phyloP scores from a whole-genome alignment of 2,797 vertebrate genomes.

The Oryzias dopingdopingensis region DNA sequence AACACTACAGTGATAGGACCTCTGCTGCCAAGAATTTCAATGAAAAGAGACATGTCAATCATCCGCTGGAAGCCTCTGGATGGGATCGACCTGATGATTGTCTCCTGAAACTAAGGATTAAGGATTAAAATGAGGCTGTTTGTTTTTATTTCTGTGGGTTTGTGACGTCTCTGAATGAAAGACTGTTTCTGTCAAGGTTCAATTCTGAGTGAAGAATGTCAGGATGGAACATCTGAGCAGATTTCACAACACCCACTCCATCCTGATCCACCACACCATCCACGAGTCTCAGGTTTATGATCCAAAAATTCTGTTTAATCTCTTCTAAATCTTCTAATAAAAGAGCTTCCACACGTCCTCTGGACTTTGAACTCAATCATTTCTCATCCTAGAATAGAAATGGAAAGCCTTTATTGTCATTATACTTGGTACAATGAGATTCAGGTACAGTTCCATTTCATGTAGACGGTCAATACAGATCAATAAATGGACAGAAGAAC shows the following conservation, averaged over 20 bases:
- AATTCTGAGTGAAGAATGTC: not conserved
- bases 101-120: conserved; percentile 52
- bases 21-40: conserved; percentile 22
- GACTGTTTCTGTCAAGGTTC: not conserved
- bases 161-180: not conserved
- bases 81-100: conserved; percentile 12
- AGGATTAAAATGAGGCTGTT: conserved; percentile 52
- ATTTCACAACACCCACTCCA: not conserved
- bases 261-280: not conserved
- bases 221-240: not conserved
- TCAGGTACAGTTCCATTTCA: too few relatives aligned
- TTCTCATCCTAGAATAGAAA: too few relatives aligned
- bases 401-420: too few relatives aligned
- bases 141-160: not conserved
- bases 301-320: too few relatives aligned
- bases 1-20: conserved; percentile 34
- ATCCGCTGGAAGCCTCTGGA: conserved; percentile 21
- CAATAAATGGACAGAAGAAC: too few relatives aligned
- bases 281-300: too few relatives aligned
- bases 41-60: conserved; percentile 11
- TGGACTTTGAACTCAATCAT: too few relatives aligned
- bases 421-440: too few relatives aligned
- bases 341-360: too few relatives aligned
- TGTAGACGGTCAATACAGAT: too few relatives aligned
- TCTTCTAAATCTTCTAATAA: too few relatives aligned